phyloP scores from a whole-genome alignment of 2,113 vertebrate species.

The Bostrychus sinensis region DNA sequence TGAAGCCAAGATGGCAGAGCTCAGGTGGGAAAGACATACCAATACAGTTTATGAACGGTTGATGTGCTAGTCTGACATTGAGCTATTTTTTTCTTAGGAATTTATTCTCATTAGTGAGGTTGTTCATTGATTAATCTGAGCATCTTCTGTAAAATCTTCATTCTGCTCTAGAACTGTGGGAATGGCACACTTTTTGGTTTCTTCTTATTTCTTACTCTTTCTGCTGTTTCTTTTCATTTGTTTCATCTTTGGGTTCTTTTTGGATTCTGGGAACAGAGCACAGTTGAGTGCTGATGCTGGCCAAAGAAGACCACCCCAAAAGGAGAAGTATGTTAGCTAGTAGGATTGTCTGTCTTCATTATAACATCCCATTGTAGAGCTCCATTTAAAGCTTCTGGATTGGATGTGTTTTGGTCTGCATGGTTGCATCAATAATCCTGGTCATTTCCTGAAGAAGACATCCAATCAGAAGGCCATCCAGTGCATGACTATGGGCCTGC shows the following conservation, averaged over 20 bases:
- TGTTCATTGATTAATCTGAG: background rate
- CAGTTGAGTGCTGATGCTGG: slow-evolving; percentile 78
- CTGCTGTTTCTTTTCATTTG: slow-evolving; percentile 55
- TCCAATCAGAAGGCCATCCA: slow-evolving; percentile 62
- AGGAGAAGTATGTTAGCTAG: slow-evolving; percentile 79
- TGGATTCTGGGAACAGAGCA: slow-evolving; percentile 77
- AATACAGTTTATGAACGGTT: too few species aligned
- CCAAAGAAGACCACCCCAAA: slow-evolving; percentile 77
- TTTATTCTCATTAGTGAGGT: background rate
- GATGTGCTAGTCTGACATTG: too few species aligned
- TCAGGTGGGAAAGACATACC: slow-evolving; percentile 79
- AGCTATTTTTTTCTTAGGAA: too few species aligned
- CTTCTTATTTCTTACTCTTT: slow-evolving; percentile 44
- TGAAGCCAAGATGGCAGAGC: slow-evolving; percentile 92
- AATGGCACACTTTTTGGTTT: slow-evolving; percentile 36
- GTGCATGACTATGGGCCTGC: slow-evolving; percentile 74
- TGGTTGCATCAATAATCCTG: slow-evolving; percentile 61
- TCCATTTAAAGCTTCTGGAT: slow-evolving; percentile 59
- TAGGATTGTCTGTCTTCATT: slow-evolving; percentile 61
- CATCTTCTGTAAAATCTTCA: background rate
- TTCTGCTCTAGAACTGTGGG: background rate
- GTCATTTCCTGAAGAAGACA: slow-evolving; percentile 37
- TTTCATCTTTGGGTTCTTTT: slow-evolving; percentile 55
- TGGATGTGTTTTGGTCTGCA: slow-evolving; percentile 71
- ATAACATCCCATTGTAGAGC: slow-evolving; percentile 50